These are phyloP conservation scores for Cheilosia impressa DNA, from an alignment of 2,888 invertebrate species.

Conservation along the genomic window DNA sequence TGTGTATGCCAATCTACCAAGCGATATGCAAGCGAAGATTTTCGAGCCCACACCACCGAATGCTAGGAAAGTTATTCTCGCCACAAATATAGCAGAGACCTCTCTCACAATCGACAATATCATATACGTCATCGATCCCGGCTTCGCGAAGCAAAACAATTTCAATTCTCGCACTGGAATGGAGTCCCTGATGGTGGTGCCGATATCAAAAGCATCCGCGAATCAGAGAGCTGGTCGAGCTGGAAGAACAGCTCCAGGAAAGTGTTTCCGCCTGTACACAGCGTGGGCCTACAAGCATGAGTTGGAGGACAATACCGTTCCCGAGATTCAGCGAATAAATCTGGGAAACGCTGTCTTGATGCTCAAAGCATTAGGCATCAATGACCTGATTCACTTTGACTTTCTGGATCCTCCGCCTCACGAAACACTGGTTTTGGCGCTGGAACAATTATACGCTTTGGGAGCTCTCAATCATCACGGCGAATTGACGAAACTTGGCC, in stretches of 20 bases:
- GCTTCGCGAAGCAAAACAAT: conserved; percentile 99
- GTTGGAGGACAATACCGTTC: conserved; percentile 98
- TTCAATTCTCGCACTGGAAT: conserved; percentile 99
- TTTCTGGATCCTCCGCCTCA: conserved; percentile 99
- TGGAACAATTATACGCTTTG: conserved; percentile 98
- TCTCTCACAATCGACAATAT: conserved; percentile 99
- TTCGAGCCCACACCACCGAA: conserved; percentile 99
- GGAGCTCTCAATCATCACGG: conserved; percentile 99
- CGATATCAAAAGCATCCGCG: conserved; percentile 98
- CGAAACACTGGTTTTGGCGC: conserved; percentile 94
- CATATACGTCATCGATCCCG: conserved; percentile 99
- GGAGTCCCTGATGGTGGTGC: conserved; percentile 99
- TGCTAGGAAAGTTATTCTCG: conserved; percentile 97
- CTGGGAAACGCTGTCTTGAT: conserved; percentile 97
- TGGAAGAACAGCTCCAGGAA: conserved; percentile 97
- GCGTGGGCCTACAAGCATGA: conserved; percentile 99
- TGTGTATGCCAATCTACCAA: conserved; percentile 98
- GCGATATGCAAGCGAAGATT: conserved; percentile 99
- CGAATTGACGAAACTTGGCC: conserved; percentile 97
- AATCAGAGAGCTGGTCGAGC: conserved; percentile 98
- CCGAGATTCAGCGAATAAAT: conserved; percentile 99
- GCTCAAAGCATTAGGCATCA: conserved; percentile 97
- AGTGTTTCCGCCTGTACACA: conserved; percentile 98
- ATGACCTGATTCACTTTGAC: conserved; percentile 99
- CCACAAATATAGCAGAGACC: conserved; percentile 99